Evolutionary conservation across 1,140 invertebrate genomes (phyloP), one percentile per base, ranked within the genome.

Genomic region (Pristionchus pacificus): DNA sequence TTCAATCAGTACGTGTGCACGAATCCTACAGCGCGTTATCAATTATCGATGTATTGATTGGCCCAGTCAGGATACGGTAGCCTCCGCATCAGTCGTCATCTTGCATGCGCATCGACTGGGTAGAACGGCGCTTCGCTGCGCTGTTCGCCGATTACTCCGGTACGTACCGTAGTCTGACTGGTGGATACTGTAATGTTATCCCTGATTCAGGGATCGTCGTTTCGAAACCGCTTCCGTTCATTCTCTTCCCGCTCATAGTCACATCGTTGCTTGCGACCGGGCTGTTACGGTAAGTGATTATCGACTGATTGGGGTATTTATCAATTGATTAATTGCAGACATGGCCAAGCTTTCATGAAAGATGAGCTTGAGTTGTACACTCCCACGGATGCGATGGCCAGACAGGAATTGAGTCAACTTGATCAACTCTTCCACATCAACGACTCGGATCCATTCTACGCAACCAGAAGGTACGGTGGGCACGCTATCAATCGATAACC

Each of bases 371-470:
- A 83, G 33, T 67, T 82, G 24, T 82, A 82, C 65, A 82, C 80
- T n/a, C 81, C 80, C 2, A 82, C 80, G 10, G 75, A 81, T 69
- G 80, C 80, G 15, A 65, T 68, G 33, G 80, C 80, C 27, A 28
- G 77, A 38, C 55, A 63, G 14, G 80, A 82, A 64, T 60, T 83
- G 13, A 31, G 58, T 29, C 77, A 82, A 73, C 69, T 82, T 19
- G 80, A 80, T 71, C n/a, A 29, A 24, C 66, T 82, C 13, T 82
- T 82, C 64, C 79, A 81, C 58, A 83, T 82, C 49, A 83, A 82
- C 69, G 80, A 82, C 70, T 77, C 75, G 14, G 81, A 83, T 65
- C 81, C 79, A 38, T 82, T 83, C 71, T 82, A 82, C 71, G 77
- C 80, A n/a, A 79, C 72, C 10, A 65, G 80, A 71, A 77, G 80